Conservation (phyloP, 2,113 vertebrate genomes). For the Leptosomus discolor region DNA sequence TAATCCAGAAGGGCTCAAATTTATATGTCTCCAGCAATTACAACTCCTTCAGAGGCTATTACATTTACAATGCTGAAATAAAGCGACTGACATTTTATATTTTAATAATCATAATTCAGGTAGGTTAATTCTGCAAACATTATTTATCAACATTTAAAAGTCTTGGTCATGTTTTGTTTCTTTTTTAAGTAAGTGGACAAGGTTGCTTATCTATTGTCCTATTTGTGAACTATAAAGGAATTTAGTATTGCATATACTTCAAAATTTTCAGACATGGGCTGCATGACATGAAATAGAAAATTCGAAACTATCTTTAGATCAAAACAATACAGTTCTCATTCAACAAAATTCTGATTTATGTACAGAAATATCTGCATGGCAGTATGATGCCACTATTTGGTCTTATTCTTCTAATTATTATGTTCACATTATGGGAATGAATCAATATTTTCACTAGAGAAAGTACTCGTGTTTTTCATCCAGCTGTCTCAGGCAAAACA, state of each 20-base stretch:
- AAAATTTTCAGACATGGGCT: background rate
- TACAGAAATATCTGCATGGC: background rate
- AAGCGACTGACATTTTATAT: background rate
- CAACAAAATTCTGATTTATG: background rate
- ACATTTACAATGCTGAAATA: background rate
- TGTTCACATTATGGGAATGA: background rate
- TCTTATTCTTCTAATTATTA: background rate
- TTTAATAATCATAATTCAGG: background rate
- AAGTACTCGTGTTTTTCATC: background rate
- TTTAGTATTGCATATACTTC: background rate
- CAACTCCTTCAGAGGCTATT: background rate
- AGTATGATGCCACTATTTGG: background rate
- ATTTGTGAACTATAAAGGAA: background rate
- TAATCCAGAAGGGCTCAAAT: background rate
- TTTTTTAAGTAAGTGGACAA: background rate
- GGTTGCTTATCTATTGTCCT: background rate
- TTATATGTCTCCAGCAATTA: background rate
- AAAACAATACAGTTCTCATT: background rate
- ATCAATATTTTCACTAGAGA: background rate
- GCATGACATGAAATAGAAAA: background rate
- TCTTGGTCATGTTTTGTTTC: background rate
- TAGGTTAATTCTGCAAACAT: background rate
- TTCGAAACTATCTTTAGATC: background rate
- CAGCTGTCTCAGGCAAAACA: background rate
- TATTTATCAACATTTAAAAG: background rate